These are phyloP conservation scores for Diarsia dahlii DNA, from an alignment of 2,888 invertebrate genomes.

Conservation along the genomic window DNA sequence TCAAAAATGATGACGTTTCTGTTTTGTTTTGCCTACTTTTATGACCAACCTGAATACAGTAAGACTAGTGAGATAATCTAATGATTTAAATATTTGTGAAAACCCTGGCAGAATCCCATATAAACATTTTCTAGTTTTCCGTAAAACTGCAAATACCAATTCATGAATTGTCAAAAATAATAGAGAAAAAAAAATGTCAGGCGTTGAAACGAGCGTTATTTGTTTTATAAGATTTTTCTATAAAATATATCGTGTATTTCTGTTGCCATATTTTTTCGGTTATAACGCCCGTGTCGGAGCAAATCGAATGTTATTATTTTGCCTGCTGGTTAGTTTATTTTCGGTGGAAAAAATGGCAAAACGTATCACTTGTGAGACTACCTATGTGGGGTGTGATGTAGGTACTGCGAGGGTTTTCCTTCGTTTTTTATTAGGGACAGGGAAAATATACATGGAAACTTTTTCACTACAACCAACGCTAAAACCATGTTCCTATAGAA, in stretches of 20 bases:
- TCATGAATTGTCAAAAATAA: background rate
- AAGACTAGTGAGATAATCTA: no score
- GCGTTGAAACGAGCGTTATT: background rate
- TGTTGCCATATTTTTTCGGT: background rate
- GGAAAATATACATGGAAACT: background rate
- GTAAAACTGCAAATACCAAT: background rate
- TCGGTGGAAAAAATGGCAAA: background rate
- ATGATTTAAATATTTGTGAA: no score
- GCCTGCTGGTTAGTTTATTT: background rate
- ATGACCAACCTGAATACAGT: no score
- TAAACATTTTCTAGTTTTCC: background rate
- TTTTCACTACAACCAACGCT: no score
- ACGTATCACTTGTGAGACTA: background rate
- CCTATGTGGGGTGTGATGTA: background rate
- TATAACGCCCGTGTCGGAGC: conserved; percentile 3
- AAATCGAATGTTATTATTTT: conserved; percentile 14
- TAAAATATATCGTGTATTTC: conserved; percentile 8
- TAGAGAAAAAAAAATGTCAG: no score
- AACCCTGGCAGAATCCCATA: no score
- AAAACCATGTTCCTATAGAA: no score
- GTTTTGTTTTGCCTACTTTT: no score
- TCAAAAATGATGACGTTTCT: no score
- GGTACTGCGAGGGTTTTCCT: background rate
- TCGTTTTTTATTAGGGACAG: background rate
- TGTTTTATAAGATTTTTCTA: background rate